Base-by-base conservation (phyloP, 1,140 invertebrate genomes). In the Apis florea region DNA sequence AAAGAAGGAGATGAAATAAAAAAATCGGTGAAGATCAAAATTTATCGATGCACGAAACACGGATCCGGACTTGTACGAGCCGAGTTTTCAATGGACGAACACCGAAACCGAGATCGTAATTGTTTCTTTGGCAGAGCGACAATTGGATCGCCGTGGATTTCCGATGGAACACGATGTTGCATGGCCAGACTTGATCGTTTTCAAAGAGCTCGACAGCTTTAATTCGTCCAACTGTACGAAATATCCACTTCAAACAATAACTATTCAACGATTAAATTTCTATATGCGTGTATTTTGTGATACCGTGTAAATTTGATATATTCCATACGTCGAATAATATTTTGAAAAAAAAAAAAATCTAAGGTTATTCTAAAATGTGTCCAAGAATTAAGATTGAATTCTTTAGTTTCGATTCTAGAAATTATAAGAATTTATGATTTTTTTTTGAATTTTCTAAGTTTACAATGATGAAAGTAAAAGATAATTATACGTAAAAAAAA, bases 121-220 rank as follows among this genome's bases (percentile, higher is more conserved):
- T 59, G 72, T 81, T 81, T 66, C 72, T 76, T 82, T 68, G 63
- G 59, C 54, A 59, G 54, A 13, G 73, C 64, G n/a, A 61, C 63
- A 76, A 82, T 82, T 66, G 72, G 56, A 82, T 82, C 68, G 11
- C 54, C 54, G 17, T 17, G 71, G 63, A 78, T 78, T 68, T 78
- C n/a, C 66, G 75, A 8, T 49, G 54, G n/a, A 68, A 49, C 63
- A 40, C 54, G 72, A 53, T 59, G 72, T 67, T 53, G 51, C 70
- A 26, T 40, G 68, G 26, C 1, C 59, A 21, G 58, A 51, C 72
- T 81, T 67, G 49, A 74, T 81, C 79, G 71, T 67, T 67, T 24
- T 26, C 19, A 75, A 75, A 74, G 51, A 66, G 63, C 71, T 74
- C n/a, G 51, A 74, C 71, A 58, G 79, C 64, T 81, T 73, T 75